Conservation (phyloP, 2,113 vertebrate genomes). For the Microtus montanus region DNA sequence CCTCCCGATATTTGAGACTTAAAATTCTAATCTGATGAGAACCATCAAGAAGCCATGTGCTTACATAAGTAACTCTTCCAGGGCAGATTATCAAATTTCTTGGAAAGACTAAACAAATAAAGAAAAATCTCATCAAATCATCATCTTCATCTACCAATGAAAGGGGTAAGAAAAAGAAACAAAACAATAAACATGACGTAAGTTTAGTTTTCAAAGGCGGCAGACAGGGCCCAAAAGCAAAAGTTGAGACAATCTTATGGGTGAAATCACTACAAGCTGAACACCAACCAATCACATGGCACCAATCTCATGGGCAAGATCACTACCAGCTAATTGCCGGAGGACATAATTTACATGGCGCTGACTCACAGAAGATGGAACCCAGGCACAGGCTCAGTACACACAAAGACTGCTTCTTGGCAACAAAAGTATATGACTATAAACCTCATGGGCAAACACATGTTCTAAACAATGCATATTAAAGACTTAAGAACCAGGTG, state of each 20-base stretch:
- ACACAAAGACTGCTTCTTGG: not conserved
- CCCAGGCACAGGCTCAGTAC: not conserved
- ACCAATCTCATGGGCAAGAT: not conserved
- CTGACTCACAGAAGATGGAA: not conserved
- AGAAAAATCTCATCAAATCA: not conserved
- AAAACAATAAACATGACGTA: not conserved
- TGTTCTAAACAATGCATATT: not conserved
- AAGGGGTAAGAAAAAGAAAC: not conserved
- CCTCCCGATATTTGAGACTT: slow-evolving; percentile 7
- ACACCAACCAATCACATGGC: too few species aligned
- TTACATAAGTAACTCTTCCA: not conserved
- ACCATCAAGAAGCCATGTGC: not conserved
- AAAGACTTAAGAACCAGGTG: not conserved
- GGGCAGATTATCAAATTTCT: not conserved
- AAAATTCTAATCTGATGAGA: not conserved
- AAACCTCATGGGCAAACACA: not conserved
- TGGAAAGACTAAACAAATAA: not conserved
- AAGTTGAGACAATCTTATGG: not conserved
- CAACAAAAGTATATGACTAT: not conserved
- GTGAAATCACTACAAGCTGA: not conserved
- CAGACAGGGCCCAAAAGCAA: not conserved
- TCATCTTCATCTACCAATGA: not conserved
- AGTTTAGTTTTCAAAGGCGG: slow-evolving; percentile 28
- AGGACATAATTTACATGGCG: not conserved
- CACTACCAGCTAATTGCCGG: too few species aligned